Evolutionary conservation across 2,113 vertebrate species (phyloP).

Genomic region (Prinia subflava): DNA sequence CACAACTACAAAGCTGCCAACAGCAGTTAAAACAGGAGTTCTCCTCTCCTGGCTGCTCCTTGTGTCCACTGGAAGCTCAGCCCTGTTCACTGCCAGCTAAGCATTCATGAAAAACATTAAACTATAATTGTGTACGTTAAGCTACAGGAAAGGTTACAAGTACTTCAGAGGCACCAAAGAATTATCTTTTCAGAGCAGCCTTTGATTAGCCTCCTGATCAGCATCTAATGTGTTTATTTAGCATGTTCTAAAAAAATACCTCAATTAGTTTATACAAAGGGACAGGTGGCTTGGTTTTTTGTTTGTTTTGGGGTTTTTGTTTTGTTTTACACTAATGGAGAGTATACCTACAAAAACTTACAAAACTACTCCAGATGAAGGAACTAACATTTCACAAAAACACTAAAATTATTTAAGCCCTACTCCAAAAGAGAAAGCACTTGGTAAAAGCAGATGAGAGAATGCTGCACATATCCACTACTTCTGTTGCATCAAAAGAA

Average conservation of each 20-base stretch:
- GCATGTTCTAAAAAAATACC: not conserved
- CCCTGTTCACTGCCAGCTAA: not conserved
- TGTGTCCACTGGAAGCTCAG: not conserved
- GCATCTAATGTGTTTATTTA: not conserved
- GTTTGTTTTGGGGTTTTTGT: not conserved
- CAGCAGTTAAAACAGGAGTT: not conserved
- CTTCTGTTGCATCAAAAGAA: not conserved
- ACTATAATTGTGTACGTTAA: accelerated
- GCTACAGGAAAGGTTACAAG: not conserved
- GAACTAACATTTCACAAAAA: not conserved
- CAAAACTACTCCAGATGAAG: not conserved
- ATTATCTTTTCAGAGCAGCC: not conserved
- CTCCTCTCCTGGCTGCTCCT: not conserved
- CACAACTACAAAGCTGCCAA: not conserved
- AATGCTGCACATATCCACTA: not conserved
- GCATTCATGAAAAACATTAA: not conserved
- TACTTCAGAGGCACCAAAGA: not conserved
- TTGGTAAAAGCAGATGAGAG: not conserved
- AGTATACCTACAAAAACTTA: not conserved
- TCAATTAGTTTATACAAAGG: not conserved
- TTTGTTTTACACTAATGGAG: not conserved
- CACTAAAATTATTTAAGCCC: not conserved
- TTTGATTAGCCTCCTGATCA: not conserved
- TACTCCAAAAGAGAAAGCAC: not conserved
- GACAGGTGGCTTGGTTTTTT: not conserved